These are phyloP conservation scores for Metalampra italica DNA, from an alignment of 2,888 invertebrate species.

Conservation along the genomic window DNA sequence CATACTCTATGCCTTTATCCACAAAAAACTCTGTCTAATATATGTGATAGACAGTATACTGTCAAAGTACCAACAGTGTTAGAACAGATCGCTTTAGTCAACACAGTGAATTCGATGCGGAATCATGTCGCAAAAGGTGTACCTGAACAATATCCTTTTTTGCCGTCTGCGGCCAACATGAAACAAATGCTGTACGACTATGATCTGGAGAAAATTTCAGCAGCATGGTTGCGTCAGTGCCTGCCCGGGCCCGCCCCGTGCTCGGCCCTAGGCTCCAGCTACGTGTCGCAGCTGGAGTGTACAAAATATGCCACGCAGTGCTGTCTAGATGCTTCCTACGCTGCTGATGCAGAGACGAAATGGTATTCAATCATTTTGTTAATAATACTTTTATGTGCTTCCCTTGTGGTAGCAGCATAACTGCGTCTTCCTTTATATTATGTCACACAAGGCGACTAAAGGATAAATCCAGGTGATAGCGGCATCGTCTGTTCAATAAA, in stretches of 20 bases:
- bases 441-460: too few relatives aligned
- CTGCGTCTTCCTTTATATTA: too few relatives aligned
- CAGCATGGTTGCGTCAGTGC: conserved; percentile 60
- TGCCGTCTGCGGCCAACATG: conserved; percentile 63
- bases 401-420: too few relatives aligned
- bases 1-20: conserved; percentile 64
- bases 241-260: conserved; percentile 62
- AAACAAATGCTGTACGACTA: conserved; percentile 60
- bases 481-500: too few relatives aligned
- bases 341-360: too few relatives aligned
- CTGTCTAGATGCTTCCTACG: too few relatives aligned
- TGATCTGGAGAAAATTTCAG: conserved; percentile 59
- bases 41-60: conserved; percentile 43
- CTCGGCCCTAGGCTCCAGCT: conserved; percentile 49
- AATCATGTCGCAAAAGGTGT: conserved; percentile 56
- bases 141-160: conserved; percentile 40
- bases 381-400: too few relatives aligned
- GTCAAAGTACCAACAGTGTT: conserved; percentile 38
- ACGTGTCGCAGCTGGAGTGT: conserved; percentile 61
- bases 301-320: conserved; percentile 54
- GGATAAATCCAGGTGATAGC: too few relatives aligned
- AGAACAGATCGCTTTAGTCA: conserved; percentile 48
- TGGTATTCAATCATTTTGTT: too few relatives aligned
- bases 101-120: conserved; percentile 63
- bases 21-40: conserved; percentile 30